Conservation (phyloP, 2,113 vertebrate genomes). For the Carollia perspicillata region DNA sequence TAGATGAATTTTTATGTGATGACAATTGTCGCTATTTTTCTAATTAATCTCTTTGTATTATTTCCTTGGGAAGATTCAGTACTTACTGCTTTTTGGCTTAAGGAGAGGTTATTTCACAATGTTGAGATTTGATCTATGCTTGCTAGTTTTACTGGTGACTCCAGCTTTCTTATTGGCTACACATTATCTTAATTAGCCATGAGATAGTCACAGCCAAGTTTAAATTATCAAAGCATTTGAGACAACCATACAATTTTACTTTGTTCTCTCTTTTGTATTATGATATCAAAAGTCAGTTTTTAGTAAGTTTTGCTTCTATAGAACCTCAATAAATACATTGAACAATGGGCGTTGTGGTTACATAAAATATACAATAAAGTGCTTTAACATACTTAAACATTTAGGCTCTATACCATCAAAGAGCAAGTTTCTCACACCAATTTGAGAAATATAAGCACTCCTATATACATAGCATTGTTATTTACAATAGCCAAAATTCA, state of each 20-base stretch:
- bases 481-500: too few relatives aligned
- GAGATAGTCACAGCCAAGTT: background rate
- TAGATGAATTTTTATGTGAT: background rate
- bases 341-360: background rate
- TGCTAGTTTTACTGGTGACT: background rate
- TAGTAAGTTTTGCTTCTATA: background rate
- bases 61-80: background rate
- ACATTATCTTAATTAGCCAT: background rate
- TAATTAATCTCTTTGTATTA: background rate
- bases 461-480: too few relatives aligned
- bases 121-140: background rate
- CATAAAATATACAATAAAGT: background rate
- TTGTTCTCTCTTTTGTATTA: background rate
- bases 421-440: background rate
- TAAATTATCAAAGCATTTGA: background rate
- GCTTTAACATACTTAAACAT: background rate
- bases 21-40: background rate
- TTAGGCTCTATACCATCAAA: background rate
- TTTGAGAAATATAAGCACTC: too few relatives aligned
- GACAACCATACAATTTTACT: background rate
- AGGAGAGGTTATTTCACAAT: background rate
- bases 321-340: background rate
- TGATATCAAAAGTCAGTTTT: background rate
- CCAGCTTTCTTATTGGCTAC: background rate
- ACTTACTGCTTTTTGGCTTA: background rate